These are phyloP conservation scores for Labeo rohita DNA, from an alignment of 2,113 vertebrate species.

Conservation along the genomic window DNA sequence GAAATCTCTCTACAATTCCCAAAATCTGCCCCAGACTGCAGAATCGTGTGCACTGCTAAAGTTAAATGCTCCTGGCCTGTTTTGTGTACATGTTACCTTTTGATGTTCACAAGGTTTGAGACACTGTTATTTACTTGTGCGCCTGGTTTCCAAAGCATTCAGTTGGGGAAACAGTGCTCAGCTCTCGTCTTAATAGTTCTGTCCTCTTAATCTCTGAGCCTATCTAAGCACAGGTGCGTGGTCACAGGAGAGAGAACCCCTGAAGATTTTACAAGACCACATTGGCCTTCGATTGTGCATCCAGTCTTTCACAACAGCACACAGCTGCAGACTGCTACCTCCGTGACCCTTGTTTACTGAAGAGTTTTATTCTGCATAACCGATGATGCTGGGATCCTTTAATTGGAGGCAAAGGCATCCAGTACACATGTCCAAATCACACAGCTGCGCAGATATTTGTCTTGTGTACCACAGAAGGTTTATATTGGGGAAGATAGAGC, in stretches of 20 bases:
- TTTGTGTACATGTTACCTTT: conserved; percentile 58
- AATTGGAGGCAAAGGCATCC: conserved; percentile 46
- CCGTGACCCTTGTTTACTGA: conserved; percentile 77
- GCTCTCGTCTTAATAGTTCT: conserved; percentile 4
- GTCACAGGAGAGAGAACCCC: conserved; percentile 55
- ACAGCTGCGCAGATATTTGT: conserved; percentile 46
- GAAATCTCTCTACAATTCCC: background rate
- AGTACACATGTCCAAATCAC: conserved; percentile 29
- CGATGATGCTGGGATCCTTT: conserved; percentile 26
- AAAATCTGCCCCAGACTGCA: background rate
- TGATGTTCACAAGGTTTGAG: conserved; percentile 65
- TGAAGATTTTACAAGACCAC: conserved; percentile 73
- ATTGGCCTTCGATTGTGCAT: conserved; percentile 67
- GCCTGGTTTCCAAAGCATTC: conserved; percentile 53
- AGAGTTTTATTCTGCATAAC: conserved; percentile 73
- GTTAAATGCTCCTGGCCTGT: conserved; percentile 44
- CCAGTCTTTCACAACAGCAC: conserved; percentile 57
- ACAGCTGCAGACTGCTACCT: conserved; percentile 73
- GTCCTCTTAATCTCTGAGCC: conserved; percentile 46
- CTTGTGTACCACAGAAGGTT: conserved; percentile 27
- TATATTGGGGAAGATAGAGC: background rate
- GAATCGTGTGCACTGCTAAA: background rate
- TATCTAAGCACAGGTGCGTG: conserved; percentile 66
- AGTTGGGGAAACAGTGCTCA: conserved; percentile 27
- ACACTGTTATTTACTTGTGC: conserved; percentile 61